Evolutionary conservation across 2,797 vertebrate species (phyloP).

Genomic region (Falco columbarius): DNA sequence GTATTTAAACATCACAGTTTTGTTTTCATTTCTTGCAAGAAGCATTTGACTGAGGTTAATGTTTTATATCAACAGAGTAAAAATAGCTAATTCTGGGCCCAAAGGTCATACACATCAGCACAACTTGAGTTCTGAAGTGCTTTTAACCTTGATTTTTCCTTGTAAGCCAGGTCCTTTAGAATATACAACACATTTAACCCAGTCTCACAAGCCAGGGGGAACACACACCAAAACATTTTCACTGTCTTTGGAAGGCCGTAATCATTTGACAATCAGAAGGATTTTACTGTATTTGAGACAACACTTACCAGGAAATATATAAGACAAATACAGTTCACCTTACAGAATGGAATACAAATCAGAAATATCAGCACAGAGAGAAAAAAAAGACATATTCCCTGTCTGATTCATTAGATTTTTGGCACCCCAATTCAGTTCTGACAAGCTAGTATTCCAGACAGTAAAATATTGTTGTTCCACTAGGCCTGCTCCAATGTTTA

Average conservation of each 20-base stretch:
- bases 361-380: conserved; percentile 78
- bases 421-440: conserved; percentile 78
- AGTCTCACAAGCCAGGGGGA: neutral
- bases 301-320: conserved; percentile 11
- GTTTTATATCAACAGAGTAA: conserved; percentile 70
- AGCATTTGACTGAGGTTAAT: conserved; percentile 70
- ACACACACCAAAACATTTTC: neutral
- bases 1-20: conserved; percentile 69
- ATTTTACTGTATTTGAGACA: neutral
- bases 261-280: neutral
- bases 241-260: neutral
- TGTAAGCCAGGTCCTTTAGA: conserved; percentile 65
- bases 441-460: conserved; percentile 80
- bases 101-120: conserved; percentile 71
- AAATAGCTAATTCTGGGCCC: conserved; percentile 70
- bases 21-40: conserved; percentile 71
- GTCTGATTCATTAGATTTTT: conserved; percentile 85
- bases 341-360: conserved; percentile 73
- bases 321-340: conserved; percentile 3
- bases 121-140: conserved; percentile 70
- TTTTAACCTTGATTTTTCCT: conserved; percentile 70
- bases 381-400: neutral
- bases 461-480: conserved; percentile 90
- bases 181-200: conserved; percentile 56
- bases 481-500: conserved; percentile 83